These are phyloP conservation scores for Thumatha senex DNA, from an alignment of 2,888 invertebrate species.

Conservation along the genomic window DNA sequence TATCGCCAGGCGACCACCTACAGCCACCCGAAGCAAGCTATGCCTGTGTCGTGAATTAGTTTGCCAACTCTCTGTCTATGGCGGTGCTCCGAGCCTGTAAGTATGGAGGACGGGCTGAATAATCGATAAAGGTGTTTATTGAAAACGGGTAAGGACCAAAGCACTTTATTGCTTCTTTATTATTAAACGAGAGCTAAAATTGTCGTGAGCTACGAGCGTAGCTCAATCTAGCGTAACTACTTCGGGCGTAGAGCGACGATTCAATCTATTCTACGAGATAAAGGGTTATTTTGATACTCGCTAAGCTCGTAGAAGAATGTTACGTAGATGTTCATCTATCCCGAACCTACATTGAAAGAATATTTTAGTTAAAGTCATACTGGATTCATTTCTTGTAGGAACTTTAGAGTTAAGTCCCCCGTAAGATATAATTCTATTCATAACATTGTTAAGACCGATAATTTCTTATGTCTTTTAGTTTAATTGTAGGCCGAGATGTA, in stretches of 20 bases:
- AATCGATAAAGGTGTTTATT: conserved; percentile 84
- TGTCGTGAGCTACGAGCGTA: conserved; percentile 30
- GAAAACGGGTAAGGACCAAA: conserved; percentile 80
- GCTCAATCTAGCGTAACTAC: conserved; percentile 12
- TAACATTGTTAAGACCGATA: too few species aligned
- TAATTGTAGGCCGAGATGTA: too few species aligned
- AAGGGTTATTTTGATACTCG: too few species aligned
- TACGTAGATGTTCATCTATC: too few species aligned
- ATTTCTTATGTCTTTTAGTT: too few species aligned
- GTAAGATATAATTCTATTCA: too few species aligned
- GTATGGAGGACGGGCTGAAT: conserved; percentile 81
- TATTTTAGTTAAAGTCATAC: too few species aligned
- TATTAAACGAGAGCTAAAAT: conserved; percentile 64
- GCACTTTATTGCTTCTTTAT: conserved; percentile 81
- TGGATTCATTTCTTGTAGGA: too few species aligned
- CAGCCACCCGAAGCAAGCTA: conserved; percentile 77
- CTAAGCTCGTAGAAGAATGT: not conserved
- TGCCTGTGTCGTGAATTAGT: conserved; percentile 84
- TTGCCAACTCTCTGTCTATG: conserved; percentile 83
- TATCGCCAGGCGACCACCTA: conserved; percentile 76
- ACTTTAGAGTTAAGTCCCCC: too few species aligned
- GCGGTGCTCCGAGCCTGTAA: conserved; percentile 79
- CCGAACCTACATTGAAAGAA: too few species aligned
- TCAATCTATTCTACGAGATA: not conserved
- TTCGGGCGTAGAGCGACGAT: conserved; percentile 7